These are phyloP conservation scores for Oscarella lobularis DNA, from an alignment of 37 sponge, comb jelly and placozoan genomes.

Conservation along the genomic window DNA sequence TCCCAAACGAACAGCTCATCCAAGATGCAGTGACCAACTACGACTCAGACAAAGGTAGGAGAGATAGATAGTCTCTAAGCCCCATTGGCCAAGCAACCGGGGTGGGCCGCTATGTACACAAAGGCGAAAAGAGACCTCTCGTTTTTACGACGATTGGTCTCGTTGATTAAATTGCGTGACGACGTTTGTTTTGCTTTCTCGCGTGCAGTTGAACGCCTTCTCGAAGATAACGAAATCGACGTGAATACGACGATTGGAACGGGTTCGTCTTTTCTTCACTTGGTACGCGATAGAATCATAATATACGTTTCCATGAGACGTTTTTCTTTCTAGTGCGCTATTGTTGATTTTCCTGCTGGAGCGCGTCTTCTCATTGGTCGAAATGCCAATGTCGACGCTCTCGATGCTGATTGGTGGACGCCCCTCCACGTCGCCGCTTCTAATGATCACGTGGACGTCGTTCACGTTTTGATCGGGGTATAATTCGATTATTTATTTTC, in stretches of 20 bases:
- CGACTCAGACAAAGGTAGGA: slow-evolving; percentile 44
- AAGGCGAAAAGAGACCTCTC: too few species aligned
- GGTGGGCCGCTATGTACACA: too few species aligned
- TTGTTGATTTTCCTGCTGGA: not conserved
- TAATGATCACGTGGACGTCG: slow-evolving; percentile 19
- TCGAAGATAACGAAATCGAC: slow-evolving; percentile 9
- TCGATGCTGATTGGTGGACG: slow-evolving; percentile 53
- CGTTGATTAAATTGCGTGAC: too few species aligned
- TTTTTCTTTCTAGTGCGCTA: not conserved
- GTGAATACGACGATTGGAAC: slow-evolving; percentile 22
- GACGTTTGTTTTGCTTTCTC: slow-evolving; percentile 1
- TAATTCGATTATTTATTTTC: not conserved
- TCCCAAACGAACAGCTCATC: slow-evolving; percentile 10
- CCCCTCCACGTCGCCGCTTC: slow-evolving; percentile 54
- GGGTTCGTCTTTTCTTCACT: slow-evolving; percentile 45
- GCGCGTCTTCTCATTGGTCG: slow-evolving; percentile 19
- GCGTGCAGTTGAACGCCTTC: slow-evolving; percentile 8
- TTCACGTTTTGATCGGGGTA: slow-evolving; percentile 17
- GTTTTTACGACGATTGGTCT: too few species aligned
- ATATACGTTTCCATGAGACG: not conserved
- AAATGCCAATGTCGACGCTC: slow-evolving; percentile 36
- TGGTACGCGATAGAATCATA: slow-evolving; percentile 13
- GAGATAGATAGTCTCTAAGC: slow-evolving; percentile 3
- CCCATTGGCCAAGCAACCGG: too few species aligned
- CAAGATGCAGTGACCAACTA: slow-evolving; percentile 25